phyloP scores from a whole-genome alignment of 30 jellyfish, hydroid and myxozoan species.

The Phacellophora camtschatica region DNA sequence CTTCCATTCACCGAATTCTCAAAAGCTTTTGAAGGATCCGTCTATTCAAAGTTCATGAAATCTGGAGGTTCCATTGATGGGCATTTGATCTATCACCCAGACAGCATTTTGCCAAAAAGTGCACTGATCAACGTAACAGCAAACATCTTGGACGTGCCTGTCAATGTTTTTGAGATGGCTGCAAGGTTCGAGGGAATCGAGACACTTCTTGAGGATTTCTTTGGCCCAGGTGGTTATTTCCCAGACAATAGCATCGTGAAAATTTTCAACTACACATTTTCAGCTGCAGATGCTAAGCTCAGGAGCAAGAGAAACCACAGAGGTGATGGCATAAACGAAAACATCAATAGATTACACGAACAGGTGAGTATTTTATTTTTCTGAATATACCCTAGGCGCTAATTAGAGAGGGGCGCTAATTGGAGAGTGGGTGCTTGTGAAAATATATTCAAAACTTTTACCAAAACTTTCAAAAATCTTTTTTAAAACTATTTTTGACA shows the following conservation, averaged over 20 bases:
- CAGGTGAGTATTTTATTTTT: conserved; percentile 41
- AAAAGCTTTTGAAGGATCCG: conserved; percentile 83
- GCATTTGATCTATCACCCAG: conserved; percentile 88
- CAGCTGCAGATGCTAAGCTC: conserved; percentile 53
- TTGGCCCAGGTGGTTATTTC: conserved; percentile 90
- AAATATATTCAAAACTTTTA: too few relatives aligned
- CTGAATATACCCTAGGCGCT: too few relatives aligned
- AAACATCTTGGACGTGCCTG: conserved; percentile 81
- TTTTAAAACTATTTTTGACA: too few relatives aligned
- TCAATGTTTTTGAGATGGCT: conserved; percentile 85
- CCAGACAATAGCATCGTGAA: conserved; percentile 68
- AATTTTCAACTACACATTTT: conserved; percentile 62
- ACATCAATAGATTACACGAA: conserved; percentile 52
- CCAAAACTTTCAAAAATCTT: too few relatives aligned
- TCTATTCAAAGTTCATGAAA: conserved; percentile 57
- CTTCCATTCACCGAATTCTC: conserved; percentile 80
- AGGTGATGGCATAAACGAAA: conserved; percentile 30
- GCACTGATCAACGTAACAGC: conserved; percentile 91
- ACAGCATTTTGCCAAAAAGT: conserved; percentile 87
- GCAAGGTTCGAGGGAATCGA: conserved; percentile 93
- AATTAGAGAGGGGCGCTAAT: too few relatives aligned
- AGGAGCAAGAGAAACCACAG: conserved; percentile 36
- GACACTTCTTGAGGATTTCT: conserved; percentile 78
- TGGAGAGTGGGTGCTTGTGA: too few relatives aligned
- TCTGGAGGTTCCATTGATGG: conserved; percentile 93